Evolutionary conservation across 35 echinoderm and acorn worm genomes (phyloP).

Genomic region (Patiria miniata): DNA sequence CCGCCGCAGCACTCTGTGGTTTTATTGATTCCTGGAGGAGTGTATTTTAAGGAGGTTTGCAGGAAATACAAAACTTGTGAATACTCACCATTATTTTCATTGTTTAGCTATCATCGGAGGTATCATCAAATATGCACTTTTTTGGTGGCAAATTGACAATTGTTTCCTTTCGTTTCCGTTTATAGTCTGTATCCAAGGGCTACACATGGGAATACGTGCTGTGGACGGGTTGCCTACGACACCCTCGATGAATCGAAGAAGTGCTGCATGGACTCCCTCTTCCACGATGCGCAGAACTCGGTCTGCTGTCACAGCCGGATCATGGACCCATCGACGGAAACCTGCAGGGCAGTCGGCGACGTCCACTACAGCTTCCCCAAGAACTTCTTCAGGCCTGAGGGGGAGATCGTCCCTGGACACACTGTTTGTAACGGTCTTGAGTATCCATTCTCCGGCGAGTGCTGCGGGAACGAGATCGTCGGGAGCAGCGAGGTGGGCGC

Average conservation of each 20-base stretch:
- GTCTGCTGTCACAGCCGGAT: neutral
- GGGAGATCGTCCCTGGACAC: neutral
- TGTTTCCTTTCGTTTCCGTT: neutral
- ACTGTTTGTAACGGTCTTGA: neutral
- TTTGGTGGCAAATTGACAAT: too few relatives aligned
- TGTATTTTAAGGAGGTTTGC: too few relatives aligned
- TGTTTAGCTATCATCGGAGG: too few relatives aligned
- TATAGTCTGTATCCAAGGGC: neutral
- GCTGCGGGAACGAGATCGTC: slow-evolving; percentile 1
- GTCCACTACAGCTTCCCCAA: neutral
- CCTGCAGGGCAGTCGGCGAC: neutral
- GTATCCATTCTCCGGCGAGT: neutral
- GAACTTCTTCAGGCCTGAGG: neutral
- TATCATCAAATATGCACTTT: too few relatives aligned
- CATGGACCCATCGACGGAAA: neutral
- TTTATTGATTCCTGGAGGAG: too few relatives aligned
- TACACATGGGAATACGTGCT: neutral
- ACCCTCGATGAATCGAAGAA: neutral
- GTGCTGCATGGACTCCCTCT: neutral
- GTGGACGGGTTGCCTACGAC: neutral
- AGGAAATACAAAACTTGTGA: too few relatives aligned
- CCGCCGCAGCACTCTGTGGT: too few relatives aligned
- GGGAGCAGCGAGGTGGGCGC: neutral
- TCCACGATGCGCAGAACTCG: neutral
- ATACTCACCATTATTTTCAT: too few relatives aligned